These are phyloP conservation scores for Opisthograptis luteolata DNA, from an alignment of 2,888 invertebrate genomes.

Conservation along the genomic window DNA sequence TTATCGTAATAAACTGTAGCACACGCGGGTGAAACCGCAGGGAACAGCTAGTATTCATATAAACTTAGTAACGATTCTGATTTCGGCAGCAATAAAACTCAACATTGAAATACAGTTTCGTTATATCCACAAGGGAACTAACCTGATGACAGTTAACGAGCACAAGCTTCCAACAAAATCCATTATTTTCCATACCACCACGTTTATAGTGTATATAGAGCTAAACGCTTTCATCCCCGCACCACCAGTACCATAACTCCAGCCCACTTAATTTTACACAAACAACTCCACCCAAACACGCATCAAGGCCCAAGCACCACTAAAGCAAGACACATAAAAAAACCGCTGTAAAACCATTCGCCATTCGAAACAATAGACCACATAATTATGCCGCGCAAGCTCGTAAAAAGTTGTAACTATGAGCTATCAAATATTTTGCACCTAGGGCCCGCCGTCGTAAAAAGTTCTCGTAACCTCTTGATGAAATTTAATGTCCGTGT, in stretches of 20 bases:
- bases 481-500: slow-evolving; percentile 34
- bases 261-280: slow-evolving; percentile 37
- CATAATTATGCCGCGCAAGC: slow-evolving; percentile 63
- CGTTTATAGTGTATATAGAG: slow-evolving; percentile 2
- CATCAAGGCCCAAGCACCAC: slow-evolving; percentile 37
- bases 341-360: slow-evolving; percentile 42
- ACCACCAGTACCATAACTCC: slow-evolving; percentile 3
- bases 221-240: slow-evolving; percentile 1
- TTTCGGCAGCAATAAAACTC: too few species aligned
- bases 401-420: slow-evolving; percentile 57
- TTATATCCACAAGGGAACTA: too few species aligned
- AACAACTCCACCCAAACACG: slow-evolving; percentile 27
- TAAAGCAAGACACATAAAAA: slow-evolving; percentile 50
- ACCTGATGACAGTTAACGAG: neutral
- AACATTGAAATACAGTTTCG: too few species aligned
- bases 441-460: slow-evolving; percentile 46
- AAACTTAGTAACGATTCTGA: too few species aligned
- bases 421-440: slow-evolving; percentile 75
- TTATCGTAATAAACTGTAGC: too few species aligned
- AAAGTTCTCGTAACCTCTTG: slow-evolving; percentile 37
- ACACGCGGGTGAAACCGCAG: too few species aligned
- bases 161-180: neutral
- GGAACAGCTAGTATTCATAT: too few species aligned
- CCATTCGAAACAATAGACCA: slow-evolving; percentile 61
- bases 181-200: slow-evolving; percentile 1